phyloP scores from a whole-genome alignment of 2,888 invertebrate species.

The Dendrolimus pini region DNA sequence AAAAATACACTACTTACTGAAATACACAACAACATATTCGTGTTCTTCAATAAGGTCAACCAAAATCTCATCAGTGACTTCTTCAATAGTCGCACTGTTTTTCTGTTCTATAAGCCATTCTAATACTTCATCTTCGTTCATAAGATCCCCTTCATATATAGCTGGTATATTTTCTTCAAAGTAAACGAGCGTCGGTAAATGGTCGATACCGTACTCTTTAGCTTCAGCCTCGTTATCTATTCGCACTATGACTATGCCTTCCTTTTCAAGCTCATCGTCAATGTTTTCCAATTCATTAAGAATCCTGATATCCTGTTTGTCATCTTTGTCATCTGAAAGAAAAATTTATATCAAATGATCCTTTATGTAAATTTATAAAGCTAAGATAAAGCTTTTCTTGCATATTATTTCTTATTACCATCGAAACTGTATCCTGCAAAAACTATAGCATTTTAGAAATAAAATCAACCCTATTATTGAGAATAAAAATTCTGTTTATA shows the following conservation, averaged over 20 bases:
- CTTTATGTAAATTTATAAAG: no score
- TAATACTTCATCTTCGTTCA: constrained; percentile 94
- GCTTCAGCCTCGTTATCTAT: constrained; percentile 94
- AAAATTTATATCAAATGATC: neutral
- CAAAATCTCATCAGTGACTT: constrained; percentile 94
- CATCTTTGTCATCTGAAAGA: constrained; percentile 89
- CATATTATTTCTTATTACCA: no score
- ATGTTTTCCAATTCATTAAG: constrained; percentile 94
- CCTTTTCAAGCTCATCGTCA: constrained; percentile 92
- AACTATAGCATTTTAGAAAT: no score
- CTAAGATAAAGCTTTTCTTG: no score
- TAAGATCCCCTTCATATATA: constrained; percentile 92
- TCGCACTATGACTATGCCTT: constrained; percentile 92
- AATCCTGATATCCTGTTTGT: constrained; percentile 91
- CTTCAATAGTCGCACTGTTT: constrained; percentile 93
- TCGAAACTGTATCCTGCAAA: no score
- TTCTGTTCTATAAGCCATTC: constrained; percentile 93
- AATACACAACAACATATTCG: constrained; percentile 96
- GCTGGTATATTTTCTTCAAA: constrained; percentile 95
- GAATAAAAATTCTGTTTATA: no score
- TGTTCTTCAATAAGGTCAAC: constrained; percentile 90
- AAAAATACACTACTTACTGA: constrained; percentile 78
- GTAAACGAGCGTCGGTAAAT: constrained; percentile 89
- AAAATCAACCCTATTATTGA: no score
- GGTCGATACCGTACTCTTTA: constrained; percentile 93